A percentile compares a stretch with the other conserved stretches of the same genome.
Conservation (phyloP, 2,888 invertebrate species). For the Pyrocoelia pectoralis region DNA sequence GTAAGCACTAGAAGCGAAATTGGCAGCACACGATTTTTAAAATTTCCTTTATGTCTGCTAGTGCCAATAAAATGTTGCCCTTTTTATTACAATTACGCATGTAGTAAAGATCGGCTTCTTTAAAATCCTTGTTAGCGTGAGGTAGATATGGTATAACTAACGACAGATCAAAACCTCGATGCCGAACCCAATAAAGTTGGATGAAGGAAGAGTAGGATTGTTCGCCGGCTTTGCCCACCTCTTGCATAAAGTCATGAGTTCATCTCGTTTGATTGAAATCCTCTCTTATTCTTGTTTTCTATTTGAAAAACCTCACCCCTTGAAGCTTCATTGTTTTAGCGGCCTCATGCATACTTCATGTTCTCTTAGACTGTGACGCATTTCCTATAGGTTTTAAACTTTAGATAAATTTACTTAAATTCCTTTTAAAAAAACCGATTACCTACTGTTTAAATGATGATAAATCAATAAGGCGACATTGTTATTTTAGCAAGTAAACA, state of each 20-base stretch:
- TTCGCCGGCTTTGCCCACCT: slow-evolving; percentile 54
- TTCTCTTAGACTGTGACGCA: slow-evolving; percentile 41
- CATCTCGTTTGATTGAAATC: slow-evolving; percentile 63
- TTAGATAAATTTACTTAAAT: slow-evolving; percentile 33
- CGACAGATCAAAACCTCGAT: slow-evolving; percentile 36
- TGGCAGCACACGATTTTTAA: not conserved
- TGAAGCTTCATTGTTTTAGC: slow-evolving; percentile 59
- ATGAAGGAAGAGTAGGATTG: slow-evolving; percentile 49
- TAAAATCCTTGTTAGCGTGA: slow-evolving; percentile 28
- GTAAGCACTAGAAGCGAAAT: no score
- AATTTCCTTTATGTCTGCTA: not conserved
- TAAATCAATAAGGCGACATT: not conserved
- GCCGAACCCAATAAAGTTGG: slow-evolving; percentile 37
- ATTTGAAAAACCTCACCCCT: slow-evolving; percentile 59
- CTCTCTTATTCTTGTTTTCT: slow-evolving; percentile 61
- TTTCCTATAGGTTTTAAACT: slow-evolving; percentile 30
- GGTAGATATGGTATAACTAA: slow-evolving; percentile 26
- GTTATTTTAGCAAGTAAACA: no score
- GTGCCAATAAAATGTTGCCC: not conserved
- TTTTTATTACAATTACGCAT: slow-evolving; percentile 2
- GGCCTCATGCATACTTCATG: slow-evolving; percentile 62
- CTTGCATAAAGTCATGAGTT: slow-evolving; percentile 63
- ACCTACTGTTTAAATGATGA: not conserved
- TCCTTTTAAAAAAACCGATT: not conserved
- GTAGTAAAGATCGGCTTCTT: slow-evolving; percentile 11